Conservation (phyloP, 2,888 invertebrate species). For the Sphaerophoria taeniata region DNA sequence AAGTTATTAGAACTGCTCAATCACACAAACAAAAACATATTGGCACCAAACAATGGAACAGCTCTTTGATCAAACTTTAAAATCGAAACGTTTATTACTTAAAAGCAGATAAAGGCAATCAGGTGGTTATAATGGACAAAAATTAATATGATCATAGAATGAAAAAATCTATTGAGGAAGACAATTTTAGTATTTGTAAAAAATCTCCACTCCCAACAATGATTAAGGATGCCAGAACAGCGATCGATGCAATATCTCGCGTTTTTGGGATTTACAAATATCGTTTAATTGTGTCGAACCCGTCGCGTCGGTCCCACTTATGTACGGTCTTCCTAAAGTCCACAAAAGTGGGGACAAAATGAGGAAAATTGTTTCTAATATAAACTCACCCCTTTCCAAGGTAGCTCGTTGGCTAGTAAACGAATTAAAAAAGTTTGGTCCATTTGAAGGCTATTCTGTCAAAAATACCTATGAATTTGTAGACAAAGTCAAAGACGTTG, state of each 20-base stretch:
- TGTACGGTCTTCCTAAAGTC: slow-evolving; percentile 13
- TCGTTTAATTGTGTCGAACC: slow-evolving; percentile 19
- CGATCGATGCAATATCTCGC: slow-evolving; percentile 12
- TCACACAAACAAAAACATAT: slow-evolving; percentile 12
- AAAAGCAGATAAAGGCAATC: slow-evolving; percentile 14
- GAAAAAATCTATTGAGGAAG: slow-evolving; percentile 6
- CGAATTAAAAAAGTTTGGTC: too few species aligned
- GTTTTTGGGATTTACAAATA: slow-evolving; percentile 9
- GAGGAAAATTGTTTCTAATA: too few species aligned
- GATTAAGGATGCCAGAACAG: slow-evolving; percentile 10
- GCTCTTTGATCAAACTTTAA: slow-evolving; percentile 6
- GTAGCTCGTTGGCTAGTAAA: too few species aligned
- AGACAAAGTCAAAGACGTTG: too few species aligned
- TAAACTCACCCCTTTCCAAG: too few species aligned
- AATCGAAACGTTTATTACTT: slow-evolving; percentile 12
- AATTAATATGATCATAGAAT: slow-evolving; percentile 9
- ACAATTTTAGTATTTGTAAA: slow-evolving; percentile 8
- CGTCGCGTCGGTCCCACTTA: slow-evolving; percentile 13
- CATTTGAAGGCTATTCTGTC: too few species aligned
- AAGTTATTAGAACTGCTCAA: slow-evolving; percentile 10
- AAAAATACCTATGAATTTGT: too few species aligned
- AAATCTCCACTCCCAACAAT: slow-evolving; percentile 15
- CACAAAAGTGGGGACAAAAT: too few species aligned
- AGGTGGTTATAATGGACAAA: slow-evolving; percentile 14
- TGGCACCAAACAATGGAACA: slow-evolving; percentile 7